phyloP scores from a whole-genome alignment of 1,140 invertebrate species.

The Cherax quadricarinatus region DNA sequence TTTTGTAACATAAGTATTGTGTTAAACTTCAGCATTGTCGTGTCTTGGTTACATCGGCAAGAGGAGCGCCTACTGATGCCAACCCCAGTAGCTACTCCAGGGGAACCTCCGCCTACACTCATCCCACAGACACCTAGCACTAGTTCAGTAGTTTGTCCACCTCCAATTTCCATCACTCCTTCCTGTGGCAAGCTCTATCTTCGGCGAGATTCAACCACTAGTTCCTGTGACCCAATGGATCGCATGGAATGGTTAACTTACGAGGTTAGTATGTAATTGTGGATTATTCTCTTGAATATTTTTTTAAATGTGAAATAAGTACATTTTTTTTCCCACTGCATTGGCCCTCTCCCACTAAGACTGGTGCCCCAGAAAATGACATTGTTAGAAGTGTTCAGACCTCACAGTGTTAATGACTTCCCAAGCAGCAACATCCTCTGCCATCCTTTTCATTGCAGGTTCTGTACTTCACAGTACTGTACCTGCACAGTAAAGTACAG shows the following conservation, averaged over 20 bases:
- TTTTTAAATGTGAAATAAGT: no score
- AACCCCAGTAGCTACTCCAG: slow-evolving; percentile 42
- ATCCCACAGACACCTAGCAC: slow-evolving; percentile 18
- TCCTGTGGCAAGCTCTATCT: slow-evolving; percentile 60
- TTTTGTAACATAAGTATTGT: neutral
- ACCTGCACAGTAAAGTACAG: no score
- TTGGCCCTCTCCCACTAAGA: no score
- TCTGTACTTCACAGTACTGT: no score
- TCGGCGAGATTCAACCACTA: slow-evolving; percentile 66
- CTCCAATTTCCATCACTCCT: slow-evolving; percentile 6
- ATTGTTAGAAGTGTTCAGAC: no score
- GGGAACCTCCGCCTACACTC: slow-evolving; percentile 31
- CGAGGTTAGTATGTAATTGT: slow-evolving; percentile 51
- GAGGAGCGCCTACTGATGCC: slow-evolving; percentile 76
- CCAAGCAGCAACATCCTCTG: no score
- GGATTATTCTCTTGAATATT: neutral
- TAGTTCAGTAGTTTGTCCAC: neutral
- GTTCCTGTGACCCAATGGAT: slow-evolving; percentile 78
- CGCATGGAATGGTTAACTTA: slow-evolving; percentile 81
- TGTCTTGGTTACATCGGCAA: slow-evolving; percentile 84
- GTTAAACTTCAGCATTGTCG: slow-evolving; percentile 80
- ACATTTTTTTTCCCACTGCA: no score
- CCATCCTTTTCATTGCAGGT: no score
- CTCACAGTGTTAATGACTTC: no score
- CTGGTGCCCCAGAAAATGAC: no score